These are phyloP conservation scores for Belgica antarctica DNA, from an alignment of 2,888 invertebrate species.

Conservation along the genomic window DNA sequence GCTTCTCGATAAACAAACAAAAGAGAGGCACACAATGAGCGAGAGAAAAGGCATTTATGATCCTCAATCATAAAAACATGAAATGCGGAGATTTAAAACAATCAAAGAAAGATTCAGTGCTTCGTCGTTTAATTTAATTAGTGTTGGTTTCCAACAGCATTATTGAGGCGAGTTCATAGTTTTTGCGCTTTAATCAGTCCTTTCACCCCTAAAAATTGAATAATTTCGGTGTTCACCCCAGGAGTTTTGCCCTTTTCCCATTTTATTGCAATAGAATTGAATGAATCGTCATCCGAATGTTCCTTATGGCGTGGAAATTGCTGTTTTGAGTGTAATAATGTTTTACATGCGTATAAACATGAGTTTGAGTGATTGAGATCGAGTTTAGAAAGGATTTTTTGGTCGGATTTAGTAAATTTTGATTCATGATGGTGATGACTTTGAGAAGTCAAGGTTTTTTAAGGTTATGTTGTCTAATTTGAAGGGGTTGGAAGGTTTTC, in stretches of 20 bases:
- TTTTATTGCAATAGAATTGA: neutral
- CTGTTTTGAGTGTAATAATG: neutral
- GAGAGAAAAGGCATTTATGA: slow-evolving; percentile 3
- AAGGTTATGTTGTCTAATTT: too few relatives aligned
- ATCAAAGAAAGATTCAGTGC: neutral
- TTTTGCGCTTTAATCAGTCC: too few relatives aligned
- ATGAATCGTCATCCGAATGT: neutral
- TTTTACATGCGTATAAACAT: too few relatives aligned
- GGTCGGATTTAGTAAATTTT: too few relatives aligned
- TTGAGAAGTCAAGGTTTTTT: too few relatives aligned
- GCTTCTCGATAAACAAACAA: neutral
- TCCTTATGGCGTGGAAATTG: neutral
- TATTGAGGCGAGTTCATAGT: too few relatives aligned
- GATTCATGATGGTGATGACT: too few relatives aligned
- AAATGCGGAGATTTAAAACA: neutral
- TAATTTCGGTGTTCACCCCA: too few relatives aligned
- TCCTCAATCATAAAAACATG: neutral
- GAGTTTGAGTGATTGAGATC: too few relatives aligned
- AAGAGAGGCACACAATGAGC: too few relatives aligned
- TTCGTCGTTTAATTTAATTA: neutral
- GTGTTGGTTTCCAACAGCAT: neutral
- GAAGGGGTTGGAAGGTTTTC: too few relatives aligned
- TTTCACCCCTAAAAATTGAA: neutral
- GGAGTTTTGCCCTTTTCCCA: neutral
- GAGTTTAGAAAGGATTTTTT: too few relatives aligned